phyloP scores from a whole-genome alignment of 1,140 invertebrate species.

The Bombus balteatus region DNA sequence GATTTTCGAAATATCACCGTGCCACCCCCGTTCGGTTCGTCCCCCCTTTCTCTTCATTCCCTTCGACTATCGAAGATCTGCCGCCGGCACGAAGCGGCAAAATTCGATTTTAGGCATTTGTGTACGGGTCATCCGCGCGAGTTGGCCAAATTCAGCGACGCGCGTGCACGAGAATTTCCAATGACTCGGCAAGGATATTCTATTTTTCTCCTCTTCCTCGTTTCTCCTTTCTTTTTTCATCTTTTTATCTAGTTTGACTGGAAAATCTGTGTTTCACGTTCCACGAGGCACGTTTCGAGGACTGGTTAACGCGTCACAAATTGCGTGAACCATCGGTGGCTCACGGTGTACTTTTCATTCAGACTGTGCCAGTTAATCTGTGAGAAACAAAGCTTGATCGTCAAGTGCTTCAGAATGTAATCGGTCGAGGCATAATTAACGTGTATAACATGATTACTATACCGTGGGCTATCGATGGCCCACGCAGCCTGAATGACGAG shows the following conservation, averaged over 20 bases:
- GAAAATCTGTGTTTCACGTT: not conserved
- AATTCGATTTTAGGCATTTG: conserved; percentile 63
- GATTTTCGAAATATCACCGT: conserved; percentile 62
- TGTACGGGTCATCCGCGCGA: conserved; percentile 55
- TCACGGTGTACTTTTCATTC: too few species aligned
- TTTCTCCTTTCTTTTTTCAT: not conserved
- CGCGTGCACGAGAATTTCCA: conserved; percentile 43
- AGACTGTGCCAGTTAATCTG: too few species aligned
- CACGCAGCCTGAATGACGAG: too few species aligned
- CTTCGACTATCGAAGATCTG: conserved; percentile 22
- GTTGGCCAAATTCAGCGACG: conserved; percentile 39
- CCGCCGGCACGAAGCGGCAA: conserved; percentile 32
- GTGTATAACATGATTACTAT: too few species aligned
- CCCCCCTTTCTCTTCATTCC: not conserved
- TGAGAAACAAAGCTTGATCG: too few species aligned
- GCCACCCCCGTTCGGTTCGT: not conserved
- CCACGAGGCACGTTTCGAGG: not conserved
- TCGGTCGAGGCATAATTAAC: too few species aligned
- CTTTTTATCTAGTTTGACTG: not conserved
- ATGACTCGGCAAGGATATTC: not conserved
- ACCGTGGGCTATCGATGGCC: too few species aligned
- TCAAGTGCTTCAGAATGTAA: too few species aligned
- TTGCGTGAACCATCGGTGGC: too few species aligned
- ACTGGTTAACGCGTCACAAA: too few species aligned
- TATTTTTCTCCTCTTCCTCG: not conserved